Base-by-base conservation (phyloP, 1,140 invertebrate genomes). In the Caenorhabditis brenneri region DNA sequence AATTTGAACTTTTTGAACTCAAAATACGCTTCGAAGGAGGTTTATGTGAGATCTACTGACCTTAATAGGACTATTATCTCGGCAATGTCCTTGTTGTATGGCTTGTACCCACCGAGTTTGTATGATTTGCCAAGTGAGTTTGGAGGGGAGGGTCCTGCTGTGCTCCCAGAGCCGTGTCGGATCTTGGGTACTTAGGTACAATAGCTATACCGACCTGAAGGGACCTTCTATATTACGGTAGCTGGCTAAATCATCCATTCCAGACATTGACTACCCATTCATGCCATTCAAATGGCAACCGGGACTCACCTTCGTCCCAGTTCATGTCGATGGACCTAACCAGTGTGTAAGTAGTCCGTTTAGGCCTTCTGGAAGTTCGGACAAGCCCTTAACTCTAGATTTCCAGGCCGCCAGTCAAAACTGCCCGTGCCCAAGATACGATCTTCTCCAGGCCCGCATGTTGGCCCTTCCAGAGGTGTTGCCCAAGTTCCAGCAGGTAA, bases 31-130 rank as follows among this genome's bases (percentile, higher is more conserved):
- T 39, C 65, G 2, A 74, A 46, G n/a, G 65, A 74, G n/a, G 65
- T 74, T 0, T 74, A 74, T 46, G 33, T 74, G 33, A 39, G 36
- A 74, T 74, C 65, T 10, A 74, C 65, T 19, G 36, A 74, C 22
- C 3, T 42, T 9, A 74, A 74, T 46, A n/a, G 65, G 16, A 74
- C 65, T 12, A 74, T 74, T 4, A 74, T 74, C 24, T 74, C 65
- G 15, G 65, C 65, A 24, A 74, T 74, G 65, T 74, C 65, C 0
- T n/a, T 74, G 7, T 24, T 74, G 2, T 74, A 74, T 24, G 65
- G 65, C n/a, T 10, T 74, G 15, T 74, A 24, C 65, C 65, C 65
- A 46, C 65, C 65, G n/a, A 74, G 65, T 24, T 74, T 74, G n/a
- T 74, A 74, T 42, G 65, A 74, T 42, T 42, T 74, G 42, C 65